Base-by-base conservation (phyloP, 2,888 invertebrate genomes). In the Pilophorus perplexus region DNA sequence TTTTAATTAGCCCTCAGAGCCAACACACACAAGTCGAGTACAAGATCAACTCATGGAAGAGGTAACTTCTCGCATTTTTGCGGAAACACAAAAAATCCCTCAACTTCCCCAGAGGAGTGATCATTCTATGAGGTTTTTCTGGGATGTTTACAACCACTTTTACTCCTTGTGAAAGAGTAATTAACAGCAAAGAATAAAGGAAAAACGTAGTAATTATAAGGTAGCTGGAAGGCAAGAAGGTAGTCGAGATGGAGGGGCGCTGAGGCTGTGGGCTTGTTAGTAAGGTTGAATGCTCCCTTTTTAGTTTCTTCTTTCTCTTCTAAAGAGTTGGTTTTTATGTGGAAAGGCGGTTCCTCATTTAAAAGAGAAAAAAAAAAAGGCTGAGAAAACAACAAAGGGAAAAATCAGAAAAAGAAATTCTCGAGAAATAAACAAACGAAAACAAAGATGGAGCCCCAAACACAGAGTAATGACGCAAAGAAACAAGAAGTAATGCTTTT, bases 141-240 rank as follows among this genome's bases (percentile, higher is more conserved):
- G n/a, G n/a, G n/a, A n/a, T n/a, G n/a, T n/a, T n/a, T n/a, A n/a
- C n/a, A n/a, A n/a, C n/a, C n/a, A n/a, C n/a, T n/a, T n/a, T n/a
- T n/a, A n/a, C n/a, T n/a, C n/a, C n/a, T n/a, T n/a, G n/a, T 14
- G 22, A 59, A 25, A 59, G 27, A 3, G 59, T 59, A 59, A 59
- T 59, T 59, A 59, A 40, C 59, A 59, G 44, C 59, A 59, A 59
- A 42, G 44, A 20, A 25, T 16, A 40, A 10, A 40, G 23, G 59
- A 33, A 59, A 59, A 59, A 59, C 59, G 59, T 44, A 59, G 42
- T 59, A 59, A 59, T 59, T 59, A 44, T 44, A 42, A 59, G 59
- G 59, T 55, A 37, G 37, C 55, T 55, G 1, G 20, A 20, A 23
- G 55, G 55, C 8, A 38, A 22, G 22, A 37, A 22, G 55, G 20